Evolutionary conservation across 2,797 vertebrate genomes (phyloP), one percentile per base, ranked within the genome.

Genomic region (Neosalanx taihuensis): DNA sequence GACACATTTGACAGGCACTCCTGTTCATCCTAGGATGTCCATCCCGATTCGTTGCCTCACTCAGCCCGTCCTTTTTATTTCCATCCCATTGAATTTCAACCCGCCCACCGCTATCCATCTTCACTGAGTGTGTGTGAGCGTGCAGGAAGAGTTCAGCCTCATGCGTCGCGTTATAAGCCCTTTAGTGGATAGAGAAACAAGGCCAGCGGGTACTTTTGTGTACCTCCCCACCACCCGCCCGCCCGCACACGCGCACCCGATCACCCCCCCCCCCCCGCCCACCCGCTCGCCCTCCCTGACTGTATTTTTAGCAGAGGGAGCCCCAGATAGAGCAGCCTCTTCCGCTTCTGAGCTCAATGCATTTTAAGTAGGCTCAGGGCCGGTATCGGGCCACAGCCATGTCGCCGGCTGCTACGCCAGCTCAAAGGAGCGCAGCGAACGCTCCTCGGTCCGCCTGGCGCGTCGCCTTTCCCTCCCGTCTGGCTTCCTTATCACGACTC

Each of bases 261-360:
- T 46, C 41, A 46, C 41, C 23, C 41, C 37, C 10, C 41, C 6
- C 41, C 12, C 41, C 23, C 41, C 37, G 2, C 41, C 6, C 41
- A 46, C 41, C 7, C 73, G 56, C 59, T 15, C 35, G 60, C 70
- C 75, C 76, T 69, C 57, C 77, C 76, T 61, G 74, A 67, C 77
- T 80, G 53, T 88, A 87, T 86, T 86, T 87, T 86, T 85, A 90
- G 83, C 66, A 26, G 71, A 65, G 72, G 72, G 71, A 87, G 85
- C 66, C 79, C 83, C 81, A 86, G 84, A 88, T 83, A 83, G 67
- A 62, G 18, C 5, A 41, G 35, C 81, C 49, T 75, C 71, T 71
- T 80, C 76, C 63, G 73, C 78, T 82, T 59, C 69, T 80, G 68
- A 82, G 73, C 84, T 79, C 74, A 76, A 75, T 84, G 80, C 84